Percentiles rank a stretch among this genome's conserved stretches.
Evolutionary conservation across 2,888 invertebrate genomes (phyloP).

Genomic region (Pherbina coryleti): DNA sequence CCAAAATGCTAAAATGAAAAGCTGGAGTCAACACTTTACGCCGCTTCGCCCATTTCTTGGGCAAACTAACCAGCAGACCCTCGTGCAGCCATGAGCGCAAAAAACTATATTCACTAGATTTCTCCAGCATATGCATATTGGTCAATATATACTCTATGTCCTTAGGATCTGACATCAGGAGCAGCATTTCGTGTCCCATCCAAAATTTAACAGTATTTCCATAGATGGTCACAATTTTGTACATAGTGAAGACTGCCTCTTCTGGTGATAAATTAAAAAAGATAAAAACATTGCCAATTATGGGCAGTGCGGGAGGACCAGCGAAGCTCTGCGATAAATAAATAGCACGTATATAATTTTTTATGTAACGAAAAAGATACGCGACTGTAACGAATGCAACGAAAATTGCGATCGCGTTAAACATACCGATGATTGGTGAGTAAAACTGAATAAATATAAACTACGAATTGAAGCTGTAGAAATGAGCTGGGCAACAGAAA

Average conservation of each 20-base stretch:
- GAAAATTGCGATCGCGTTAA: not conserved
- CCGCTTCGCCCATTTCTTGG: constrained; percentile 74
- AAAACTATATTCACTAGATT: constrained; percentile 51
- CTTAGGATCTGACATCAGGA: constrained; percentile 50
- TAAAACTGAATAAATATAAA: not conserved
- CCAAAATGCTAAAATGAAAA: constrained; percentile 82
- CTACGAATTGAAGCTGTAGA: not conserved
- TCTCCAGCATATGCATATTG: constrained; percentile 47
- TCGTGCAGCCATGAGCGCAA: constrained; percentile 55
- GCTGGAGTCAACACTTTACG: constrained; percentile 81
- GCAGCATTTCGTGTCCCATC: constrained; percentile 47
- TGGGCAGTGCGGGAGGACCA: constrained; percentile 68
- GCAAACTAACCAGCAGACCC: constrained; percentile 54
- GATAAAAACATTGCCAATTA: constrained; percentile 71
- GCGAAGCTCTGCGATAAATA: constrained; percentile 49
- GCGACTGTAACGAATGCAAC: not conserved
- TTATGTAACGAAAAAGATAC: not conserved
- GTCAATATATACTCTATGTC: constrained; percentile 52
- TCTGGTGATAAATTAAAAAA: constrained; percentile 69
- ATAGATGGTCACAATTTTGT: constrained; percentile 63
- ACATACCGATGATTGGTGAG: not conserved
- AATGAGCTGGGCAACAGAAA: not conserved
- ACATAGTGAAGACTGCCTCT: constrained; percentile 58
- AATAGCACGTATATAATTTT: constrained; percentile 37
- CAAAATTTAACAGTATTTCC: constrained; percentile 52